Evolutionary conservation across 2,888 invertebrate species (phyloP), one percentile per base, ranked within the genome.

Genomic region (Sthenelais limicola): DNA sequence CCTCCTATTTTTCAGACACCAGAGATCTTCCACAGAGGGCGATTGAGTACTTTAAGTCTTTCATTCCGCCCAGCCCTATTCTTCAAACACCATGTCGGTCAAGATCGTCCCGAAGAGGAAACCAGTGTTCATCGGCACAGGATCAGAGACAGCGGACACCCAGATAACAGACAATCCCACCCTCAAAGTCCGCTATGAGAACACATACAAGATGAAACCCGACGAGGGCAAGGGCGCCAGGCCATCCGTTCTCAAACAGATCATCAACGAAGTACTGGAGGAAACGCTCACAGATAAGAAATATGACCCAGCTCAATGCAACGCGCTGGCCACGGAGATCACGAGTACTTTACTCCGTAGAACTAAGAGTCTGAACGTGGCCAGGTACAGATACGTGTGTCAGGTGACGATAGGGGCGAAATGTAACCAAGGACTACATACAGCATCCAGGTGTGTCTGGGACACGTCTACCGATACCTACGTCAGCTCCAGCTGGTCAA

Each of bases 141-240:
- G 58, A 18, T 58, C 58, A 5, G 58, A 35, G 35, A 51, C 51
- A 12, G 58, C 58, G 5, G 58, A 32, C n/a, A 58, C 58, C 7
- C 35, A 21, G n/a, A 35, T 32, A 3, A 33, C 15, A 4, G 5
- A 30, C 12, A 32, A 32, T 21, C 58, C 58, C 3, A 21, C 58
- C 3, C 32, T 21, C 12, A 35, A 33, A 9, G 58, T 33, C 32
- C 35, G 35, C 4, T 58, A 33, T 35, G 58, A 58, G 35, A 58
- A 58, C 21, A 58, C 58, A 7, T 58, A 58, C 58, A 58, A 35
- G 24, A 58, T 35, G 33, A 58, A 33, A n/a, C 58, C 58, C 4
- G 33, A 33, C 5, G 58, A 32, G 21, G 35, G 21, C 18, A 5
- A 58, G 21, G 35, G 38, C n/a, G 58, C 35, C 32, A 58, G 35